Evolutionary conservation across 1,140 invertebrate species (phyloP), one percentile per base, ranked within the genome.

Genomic region (Panulirus ornatus): DNA sequence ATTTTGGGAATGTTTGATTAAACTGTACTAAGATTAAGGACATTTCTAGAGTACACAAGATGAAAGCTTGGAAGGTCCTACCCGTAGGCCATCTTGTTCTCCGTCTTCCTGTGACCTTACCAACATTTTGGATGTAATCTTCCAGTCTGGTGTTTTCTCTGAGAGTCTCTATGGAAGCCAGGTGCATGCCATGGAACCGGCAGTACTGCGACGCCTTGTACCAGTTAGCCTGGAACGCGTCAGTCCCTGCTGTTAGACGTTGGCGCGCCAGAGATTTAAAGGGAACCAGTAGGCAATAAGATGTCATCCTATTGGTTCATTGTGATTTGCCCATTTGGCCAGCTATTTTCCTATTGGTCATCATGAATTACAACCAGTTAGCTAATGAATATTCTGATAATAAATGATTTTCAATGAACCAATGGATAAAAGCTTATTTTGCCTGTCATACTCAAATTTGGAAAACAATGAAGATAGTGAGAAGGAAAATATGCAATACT

Each of bases 131-230:
- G 19, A 93, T 87, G 75, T 91, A 91, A 34, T 92, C 91, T 51
- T 93, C 89, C 54, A 93, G 79, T 22, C 85, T 88, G 8, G 70
- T 84, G 79, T 93, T 92, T 89, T 92, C 92, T 36, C 92, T 92
- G 47, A 75, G 83, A 42, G 81, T 87, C 51, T 92, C 91, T 34
- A 93, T 92, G 84, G 90, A 91, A 3, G 92, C 92, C 16, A 93
- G 84, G 71, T 93, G 91, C 91, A 93, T 89, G 27, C 92, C 92
- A 78, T 93, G 92, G 66, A 91, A 93, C 6, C 92, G 91, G 88
- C 92, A 93, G 51, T 91, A 93, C 84, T 92, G 92, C 54, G 91
- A 51, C 19, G 92, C 86, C 71, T 88, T 92, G 89, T 88, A 92
- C 92, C 92, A 93, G 70, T 93, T 93, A 38, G 92, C 92, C 92